Evolutionary conservation across 2,797 vertebrate species (phyloP).

Genomic region (Hephaestus fuliginosus): DNA sequence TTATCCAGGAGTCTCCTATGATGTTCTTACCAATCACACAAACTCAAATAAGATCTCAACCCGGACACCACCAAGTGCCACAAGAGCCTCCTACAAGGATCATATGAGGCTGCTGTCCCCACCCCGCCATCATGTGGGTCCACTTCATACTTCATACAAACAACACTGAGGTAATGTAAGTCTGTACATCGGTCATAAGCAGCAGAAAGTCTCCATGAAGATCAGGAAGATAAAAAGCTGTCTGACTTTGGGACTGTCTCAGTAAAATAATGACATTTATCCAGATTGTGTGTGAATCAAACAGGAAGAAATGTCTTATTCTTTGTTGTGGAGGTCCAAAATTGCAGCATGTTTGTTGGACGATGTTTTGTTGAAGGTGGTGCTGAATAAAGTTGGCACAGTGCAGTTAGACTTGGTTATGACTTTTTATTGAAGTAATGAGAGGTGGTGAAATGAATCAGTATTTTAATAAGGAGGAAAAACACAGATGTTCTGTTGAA

Average conservation of each 20-base stretch:
- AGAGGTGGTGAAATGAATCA: not conserved
- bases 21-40: too few species aligned
- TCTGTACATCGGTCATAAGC: not conserved
- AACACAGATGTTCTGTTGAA: not conserved
- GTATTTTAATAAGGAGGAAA: not conserved
- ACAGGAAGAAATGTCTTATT: not conserved
- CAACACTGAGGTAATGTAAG: too few species aligned
- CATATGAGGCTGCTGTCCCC: too few species aligned
- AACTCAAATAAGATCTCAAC: too few species aligned
- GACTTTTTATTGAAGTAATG: constrained; percentile 42
- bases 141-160: too few species aligned
- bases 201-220: not conserved
- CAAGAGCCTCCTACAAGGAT: too few species aligned
- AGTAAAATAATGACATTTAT: not conserved
- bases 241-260: not conserved
- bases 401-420: not conserved
- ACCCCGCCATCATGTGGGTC: too few species aligned
- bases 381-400: constrained; percentile 29
- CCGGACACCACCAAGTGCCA: too few species aligned
- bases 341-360: not conserved
- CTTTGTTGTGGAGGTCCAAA: not conserved
- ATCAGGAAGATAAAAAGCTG: not conserved
- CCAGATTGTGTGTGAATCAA: not conserved
- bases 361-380: constrained; percentile 20
- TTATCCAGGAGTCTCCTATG: too few species aligned